Evolutionary conservation across 2,113 vertebrate species (phyloP).

Genomic region (Polyodon spathula): DNA sequence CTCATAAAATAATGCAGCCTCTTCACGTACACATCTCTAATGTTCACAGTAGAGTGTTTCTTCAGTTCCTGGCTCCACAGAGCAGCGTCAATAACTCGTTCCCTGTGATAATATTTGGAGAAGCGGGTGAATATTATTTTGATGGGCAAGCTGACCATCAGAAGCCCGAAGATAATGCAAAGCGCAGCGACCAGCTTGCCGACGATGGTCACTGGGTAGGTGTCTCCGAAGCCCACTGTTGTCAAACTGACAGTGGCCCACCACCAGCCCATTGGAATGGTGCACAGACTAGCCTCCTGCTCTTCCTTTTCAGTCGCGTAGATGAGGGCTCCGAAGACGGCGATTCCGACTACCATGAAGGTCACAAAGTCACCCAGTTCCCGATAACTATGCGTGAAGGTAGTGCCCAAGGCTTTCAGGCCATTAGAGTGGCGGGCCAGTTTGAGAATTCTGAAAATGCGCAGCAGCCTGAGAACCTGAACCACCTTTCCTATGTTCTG

Average conservation of each 20-base stretch:
- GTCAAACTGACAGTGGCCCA: constrained; percentile 20
- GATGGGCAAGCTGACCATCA: constrained; percentile 14
- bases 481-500: constrained; percentile 15
- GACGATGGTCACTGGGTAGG: constrained; percentile 10
- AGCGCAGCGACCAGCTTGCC: constrained; percentile 7
- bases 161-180: constrained; percentile 15
- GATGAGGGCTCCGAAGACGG: constrained; percentile 18
- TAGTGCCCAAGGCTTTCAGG: constrained; percentile 10
- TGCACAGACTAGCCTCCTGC: constrained; percentile 6
- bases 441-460: constrained; percentile 15
- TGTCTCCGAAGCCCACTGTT: constrained; percentile 18
- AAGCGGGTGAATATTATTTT: constrained; percentile 16
- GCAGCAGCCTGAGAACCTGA: constrained; percentile 15
- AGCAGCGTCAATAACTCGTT: constrained; percentile 2
- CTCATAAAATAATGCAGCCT: neutral
- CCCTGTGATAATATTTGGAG: constrained; percentile 12
- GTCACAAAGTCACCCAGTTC: constrained; percentile 11
- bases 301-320: constrained; percentile 14
- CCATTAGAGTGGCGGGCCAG: constrained; percentile 17
- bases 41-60: constrained; percentile 3
- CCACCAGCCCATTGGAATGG: constrained; percentile 18
- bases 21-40: constrained; percentile 10
- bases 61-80: constrained; percentile 7
- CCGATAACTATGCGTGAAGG: constrained; percentile 17
- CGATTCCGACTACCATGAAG: constrained; percentile 14